Evolutionary conservation across 2,797 vertebrate genomes (phyloP).

Genomic region (Lacerta agilis): DNA sequence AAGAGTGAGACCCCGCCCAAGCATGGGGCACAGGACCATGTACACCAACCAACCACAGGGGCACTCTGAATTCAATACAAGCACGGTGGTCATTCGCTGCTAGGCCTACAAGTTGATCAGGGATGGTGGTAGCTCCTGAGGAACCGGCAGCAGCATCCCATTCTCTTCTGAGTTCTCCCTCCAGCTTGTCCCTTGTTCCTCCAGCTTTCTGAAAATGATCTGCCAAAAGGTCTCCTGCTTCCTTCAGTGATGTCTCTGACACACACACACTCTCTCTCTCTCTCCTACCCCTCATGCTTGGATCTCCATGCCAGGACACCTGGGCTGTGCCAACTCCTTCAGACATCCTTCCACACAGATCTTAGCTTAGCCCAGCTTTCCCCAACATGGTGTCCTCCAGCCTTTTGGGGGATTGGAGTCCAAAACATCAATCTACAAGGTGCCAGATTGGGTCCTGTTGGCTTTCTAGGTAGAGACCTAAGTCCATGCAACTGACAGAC

Average conservation of each 20-base stretch:
- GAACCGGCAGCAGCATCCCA: not conserved
- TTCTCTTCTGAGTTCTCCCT: not conserved
- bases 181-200: not conserved
- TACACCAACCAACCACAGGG: not conserved
- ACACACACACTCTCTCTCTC: fast-evolving
- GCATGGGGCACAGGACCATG: not conserved
- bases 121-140: not conserved
- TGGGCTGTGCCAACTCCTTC: not conserved
- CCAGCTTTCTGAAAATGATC: not conserved
- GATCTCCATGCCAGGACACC: not conserved
- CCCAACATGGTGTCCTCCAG: not conserved
- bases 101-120: not conserved
- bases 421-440: too few species aligned
- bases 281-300: not conserved
- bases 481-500: not conserved
- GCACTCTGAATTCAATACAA: not conserved
- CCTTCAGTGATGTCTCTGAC: not conserved
- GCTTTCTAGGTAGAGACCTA: not conserved
- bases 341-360: not conserved
- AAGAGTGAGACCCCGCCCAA: too few species aligned
- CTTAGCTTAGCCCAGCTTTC: not conserved
- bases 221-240: not conserved
- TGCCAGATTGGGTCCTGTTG: too few species aligned
- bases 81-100: not conserved
- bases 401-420: too few species aligned